phyloP scores from a whole-genome alignment of 2,797 vertebrate species.

The Diplodus sargus region DNA sequence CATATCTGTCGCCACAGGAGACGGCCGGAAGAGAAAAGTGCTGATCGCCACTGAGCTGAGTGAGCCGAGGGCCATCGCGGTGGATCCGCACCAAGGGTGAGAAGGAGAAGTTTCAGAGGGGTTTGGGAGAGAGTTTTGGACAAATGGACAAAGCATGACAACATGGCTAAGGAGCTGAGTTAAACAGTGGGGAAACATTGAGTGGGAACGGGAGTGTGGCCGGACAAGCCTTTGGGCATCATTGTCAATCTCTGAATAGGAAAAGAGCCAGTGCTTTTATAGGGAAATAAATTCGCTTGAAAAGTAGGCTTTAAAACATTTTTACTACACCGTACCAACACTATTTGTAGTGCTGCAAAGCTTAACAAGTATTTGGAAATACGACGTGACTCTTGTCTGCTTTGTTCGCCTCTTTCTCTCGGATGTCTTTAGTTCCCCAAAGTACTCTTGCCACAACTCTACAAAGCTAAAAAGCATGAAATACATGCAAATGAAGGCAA shows the following conservation, averaged over 20 bases:
- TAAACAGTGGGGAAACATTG: neutral
- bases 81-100: slow-evolving; percentile 95
- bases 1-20: slow-evolving; percentile 93
- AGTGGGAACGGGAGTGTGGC: neutral
- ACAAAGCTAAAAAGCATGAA: slow-evolving; percentile 66
- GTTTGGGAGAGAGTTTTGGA: neutral
- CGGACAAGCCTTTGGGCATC: neutral
- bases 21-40: slow-evolving; percentile 92
- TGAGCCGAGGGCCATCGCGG: slow-evolving; percentile 94
- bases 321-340: slow-evolving; percentile 1
- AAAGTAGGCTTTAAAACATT: slow-evolving; percentile 13
- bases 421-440: slow-evolving; percentile 48
- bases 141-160: slow-evolving; percentile 14
- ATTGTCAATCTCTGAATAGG: neutral
- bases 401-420: slow-evolving; percentile 28
- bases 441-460: slow-evolving; percentile 54
- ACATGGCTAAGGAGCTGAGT: neutral
- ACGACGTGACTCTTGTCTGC: neutral
- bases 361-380: slow-evolving; percentile 32
- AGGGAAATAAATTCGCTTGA: neutral
- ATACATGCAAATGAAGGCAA: slow-evolving; percentile 68
- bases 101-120: slow-evolving; percentile 35
- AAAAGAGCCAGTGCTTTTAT: slow-evolving; percentile 12
- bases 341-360: slow-evolving; percentile 19
- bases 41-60: slow-evolving; percentile 91